phyloP scores from a whole-genome alignment of 1,140 invertebrate genomes.

The Heliconius congener region DNA sequence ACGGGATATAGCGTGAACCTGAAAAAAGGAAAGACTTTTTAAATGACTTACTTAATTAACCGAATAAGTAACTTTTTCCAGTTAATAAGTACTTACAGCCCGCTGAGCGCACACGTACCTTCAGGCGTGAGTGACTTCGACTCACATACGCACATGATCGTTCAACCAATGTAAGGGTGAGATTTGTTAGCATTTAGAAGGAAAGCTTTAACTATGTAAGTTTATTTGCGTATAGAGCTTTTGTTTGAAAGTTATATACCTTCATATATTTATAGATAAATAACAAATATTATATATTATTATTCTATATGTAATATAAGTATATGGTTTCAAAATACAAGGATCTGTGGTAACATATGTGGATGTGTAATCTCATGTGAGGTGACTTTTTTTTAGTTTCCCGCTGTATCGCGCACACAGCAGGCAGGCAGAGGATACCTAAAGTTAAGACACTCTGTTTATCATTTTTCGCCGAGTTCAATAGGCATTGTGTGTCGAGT shows the following conservation, averaged over 20 bases:
- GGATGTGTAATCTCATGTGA: no score
- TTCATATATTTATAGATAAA: no score
- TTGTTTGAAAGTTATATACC: neutral
- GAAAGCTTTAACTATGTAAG: neutral
- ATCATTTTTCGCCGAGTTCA: neutral
- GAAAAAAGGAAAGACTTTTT: neutral
- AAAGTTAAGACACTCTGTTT: neutral
- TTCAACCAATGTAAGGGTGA: slow-evolving; percentile 2
- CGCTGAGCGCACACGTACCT: neutral
- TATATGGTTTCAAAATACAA: no score
- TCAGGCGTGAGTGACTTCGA: slow-evolving; percentile 16
- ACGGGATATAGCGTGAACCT: no score
- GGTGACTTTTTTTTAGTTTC: neutral
- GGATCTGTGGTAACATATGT: no score
- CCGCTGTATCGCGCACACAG: neutral
- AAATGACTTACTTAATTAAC: neutral
- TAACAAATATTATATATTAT: no score
- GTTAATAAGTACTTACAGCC: slow-evolving; percentile 11
- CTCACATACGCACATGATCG: slow-evolving; percentile 12
- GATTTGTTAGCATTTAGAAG: neutral
- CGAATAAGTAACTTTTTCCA: slow-evolving; percentile 20
- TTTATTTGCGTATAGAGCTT: neutral
- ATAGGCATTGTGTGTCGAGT: neutral
- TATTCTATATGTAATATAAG: no score
- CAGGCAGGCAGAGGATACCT: neutral